Evolutionary conservation across 2,113 vertebrate genomes (phyloP), one percentile per base, ranked within the genome.

Genomic region (Muscicapa adusta): DNA sequence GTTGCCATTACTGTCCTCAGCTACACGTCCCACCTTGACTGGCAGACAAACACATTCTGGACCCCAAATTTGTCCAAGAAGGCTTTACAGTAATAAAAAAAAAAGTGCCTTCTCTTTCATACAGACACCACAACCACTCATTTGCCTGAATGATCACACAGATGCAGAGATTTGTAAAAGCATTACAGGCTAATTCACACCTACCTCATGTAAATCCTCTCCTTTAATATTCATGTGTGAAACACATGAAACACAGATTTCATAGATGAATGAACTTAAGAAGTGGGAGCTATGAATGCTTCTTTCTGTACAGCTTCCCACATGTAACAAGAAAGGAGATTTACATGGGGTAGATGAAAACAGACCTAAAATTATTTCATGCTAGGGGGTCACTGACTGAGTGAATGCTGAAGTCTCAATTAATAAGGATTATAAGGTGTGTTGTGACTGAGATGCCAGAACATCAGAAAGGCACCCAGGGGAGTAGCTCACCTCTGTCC

Each of bases 391-490:
- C 43, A n/a, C 31, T 77, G 18, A 34, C 20, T 36, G 18, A 85
- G 10, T 18, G 28, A 77, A 84, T 48, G n/a, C 74, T 89, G 65
- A 81, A 87, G 40, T 67, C 70, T 89, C 84, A 91, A 4, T 89
- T 95, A 92, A 63, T 78, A 87, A 56, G 73, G 73, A 95, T 91
- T 91, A 60, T n/a, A 94, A 81, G 38, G 57, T 91, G 53, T 81
- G 63, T 42, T 85, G 42, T 51, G 73, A 71, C 73, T 19, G 56
- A 81, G 70, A 89, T 87, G 81, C 73, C 68, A 89, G 63, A 89
- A 89, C 65, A 93, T 75, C 53, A 96, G 57, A 87, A 77, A 86
- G 68, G 70, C 60, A 84, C 57, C 43, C 87, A 47, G 20, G 68
- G 43, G 77, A 78, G 34, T 7, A 71, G 33, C 70, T 81, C 61